Evolutionary conservation across 2,797 vertebrate species (phyloP), one percentile per base, ranked within the genome.

Genomic region (Trachops cirrhosus): DNA sequence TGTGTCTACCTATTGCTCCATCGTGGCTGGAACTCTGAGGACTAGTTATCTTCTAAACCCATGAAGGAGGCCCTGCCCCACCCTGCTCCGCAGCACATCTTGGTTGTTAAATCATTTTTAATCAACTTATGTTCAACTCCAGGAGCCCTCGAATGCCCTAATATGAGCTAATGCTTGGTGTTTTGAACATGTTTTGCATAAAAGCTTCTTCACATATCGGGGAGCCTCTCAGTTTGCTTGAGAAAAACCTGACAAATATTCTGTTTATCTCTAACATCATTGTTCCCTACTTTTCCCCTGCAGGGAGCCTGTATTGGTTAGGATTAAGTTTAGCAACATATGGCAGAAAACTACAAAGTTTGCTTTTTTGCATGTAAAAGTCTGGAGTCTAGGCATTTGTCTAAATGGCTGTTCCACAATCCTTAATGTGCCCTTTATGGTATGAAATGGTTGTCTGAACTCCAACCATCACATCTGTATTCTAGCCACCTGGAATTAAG

Each of bases 271-370:
- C 44, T 88, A 48, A 92, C 68, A 90, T 52, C 46, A 75, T 14
- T 87, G 26, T 85, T 78, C 11, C 32, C 15, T 83, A 6, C 46
- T 75, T n/a, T 50, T 3, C 75, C 29, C 44, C 3, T 14, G 16
- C n/a, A 26, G 5, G 24, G 54, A 82, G 19, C 34, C 41, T 59
- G 0, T 94, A 50, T 44, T 52, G 68, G 22, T 68, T 95, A 91
- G 32, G 48, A 85, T 94, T 94, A 93, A 44, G 10, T 85, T 91
- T 64, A 57, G 86, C 50, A 75, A 46, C 52, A 87, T 75, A 34
- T 82, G 46, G 48, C 9, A 82, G 44, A 86, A 91, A 75, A 86
- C 19, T 57, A 71, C 12, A 48, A 67, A 57, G 34, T 50, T 41
- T 46, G 6, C 52, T 54, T 73, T 77, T 68, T 86, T n/a, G 39